A percentile compares a stretch with the other conserved stretches of the same genome.
phyloP scores from a whole-genome alignment of 2,888 invertebrate genomes.

The Diogma glabrata region DNA sequence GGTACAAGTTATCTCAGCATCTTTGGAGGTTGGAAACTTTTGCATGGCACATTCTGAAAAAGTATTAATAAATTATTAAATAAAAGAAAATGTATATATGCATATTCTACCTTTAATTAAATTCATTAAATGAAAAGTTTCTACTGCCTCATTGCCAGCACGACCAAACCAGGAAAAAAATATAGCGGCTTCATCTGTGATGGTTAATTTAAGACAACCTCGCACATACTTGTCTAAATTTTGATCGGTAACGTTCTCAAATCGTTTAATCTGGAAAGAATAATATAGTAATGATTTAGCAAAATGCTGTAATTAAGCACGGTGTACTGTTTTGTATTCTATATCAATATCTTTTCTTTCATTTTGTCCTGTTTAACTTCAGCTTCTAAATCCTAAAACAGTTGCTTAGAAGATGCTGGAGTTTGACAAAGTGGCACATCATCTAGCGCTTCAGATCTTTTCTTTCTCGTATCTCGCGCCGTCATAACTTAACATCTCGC shows the following conservation, averaged over 20 bases:
- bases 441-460: not conserved
- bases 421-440: not conserved
- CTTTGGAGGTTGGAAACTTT: too few species aligned
- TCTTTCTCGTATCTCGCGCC: too few species aligned
- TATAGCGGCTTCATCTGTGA: not conserved
- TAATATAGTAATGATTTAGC: not conserved
- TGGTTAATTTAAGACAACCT: not conserved
- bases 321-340: not conserved
- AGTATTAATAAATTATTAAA: too few species aligned
- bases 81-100: too few species aligned
- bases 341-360: not conserved
- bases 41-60: too few species aligned
- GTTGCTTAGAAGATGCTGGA: not conserved
- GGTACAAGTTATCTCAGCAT: too few species aligned
- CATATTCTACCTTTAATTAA: not conserved
- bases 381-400: not conserved
- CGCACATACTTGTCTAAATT: not conserved
- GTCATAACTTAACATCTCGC: too few species aligned
- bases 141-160: not conserved
- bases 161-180: not conserved
- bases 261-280: not conserved
- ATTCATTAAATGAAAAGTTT: not conserved
- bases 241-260: not conserved
- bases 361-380: not conserved
- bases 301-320: not conserved